Evolutionary conservation across 2,113 vertebrate genomes (phyloP).

Genomic region (Notothenia coriiceps): DNA sequence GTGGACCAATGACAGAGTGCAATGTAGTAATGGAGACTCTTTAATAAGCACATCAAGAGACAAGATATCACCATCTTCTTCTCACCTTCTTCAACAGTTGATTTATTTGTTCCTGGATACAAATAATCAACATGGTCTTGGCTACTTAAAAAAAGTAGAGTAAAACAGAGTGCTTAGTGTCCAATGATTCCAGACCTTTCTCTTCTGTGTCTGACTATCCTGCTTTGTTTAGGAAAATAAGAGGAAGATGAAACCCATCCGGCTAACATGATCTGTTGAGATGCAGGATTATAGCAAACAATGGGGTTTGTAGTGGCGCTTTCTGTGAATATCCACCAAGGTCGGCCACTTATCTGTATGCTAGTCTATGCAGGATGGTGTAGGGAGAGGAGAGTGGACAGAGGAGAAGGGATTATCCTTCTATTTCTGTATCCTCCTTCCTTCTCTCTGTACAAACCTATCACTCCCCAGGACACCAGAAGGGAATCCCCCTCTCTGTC

Average conservation of each 20-base stretch:
- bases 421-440: slow-evolving; percentile 21
- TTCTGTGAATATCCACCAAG: slow-evolving; percentile 3
- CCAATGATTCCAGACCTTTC: background rate
- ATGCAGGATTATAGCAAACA: slow-evolving; percentile 17
- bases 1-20: slow-evolving; percentile 31
- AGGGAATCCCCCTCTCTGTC: slow-evolving; percentile 27
- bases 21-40: slow-evolving; percentile 28
- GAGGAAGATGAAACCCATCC: background rate
- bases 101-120: slow-evolving; percentile 1
- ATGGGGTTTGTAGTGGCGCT: background rate
- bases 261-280: slow-evolving; percentile 4
- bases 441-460: slow-evolving; percentile 15
- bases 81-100: slow-evolving; percentile 8
- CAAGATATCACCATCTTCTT: slow-evolving; percentile 11
- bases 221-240: background rate
- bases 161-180: background rate
- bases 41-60: background rate
- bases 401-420: slow-evolving; percentile 33
- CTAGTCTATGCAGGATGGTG: slow-evolving; percentile 15
- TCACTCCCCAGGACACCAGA: slow-evolving; percentile 34
- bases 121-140: background rate
- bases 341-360: slow-evolving; percentile 21
- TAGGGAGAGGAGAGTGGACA: background rate
- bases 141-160: background rate
- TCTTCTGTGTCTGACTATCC: background rate